Conservation (phyloP, 2,113 vertebrate genomes). For the Axis porcinus region DNA sequence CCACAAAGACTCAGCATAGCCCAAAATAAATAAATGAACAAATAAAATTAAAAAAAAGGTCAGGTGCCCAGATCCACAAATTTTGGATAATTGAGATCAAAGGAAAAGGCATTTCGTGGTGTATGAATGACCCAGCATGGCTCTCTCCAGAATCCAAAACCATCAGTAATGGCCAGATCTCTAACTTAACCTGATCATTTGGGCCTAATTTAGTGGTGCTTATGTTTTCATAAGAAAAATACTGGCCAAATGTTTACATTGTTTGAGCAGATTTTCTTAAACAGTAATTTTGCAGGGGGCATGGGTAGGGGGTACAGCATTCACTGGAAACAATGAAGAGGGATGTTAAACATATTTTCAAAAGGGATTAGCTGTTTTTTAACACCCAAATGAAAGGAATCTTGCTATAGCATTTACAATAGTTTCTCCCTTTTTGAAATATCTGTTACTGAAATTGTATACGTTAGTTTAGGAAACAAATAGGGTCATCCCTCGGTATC, state of each 20-base stretch:
- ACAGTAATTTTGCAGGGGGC: neutral
- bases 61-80: neutral
- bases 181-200: neutral
- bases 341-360: neutral
- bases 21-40: neutral
- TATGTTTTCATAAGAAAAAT: conserved; percentile 31
- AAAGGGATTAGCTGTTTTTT: neutral
- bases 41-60: neutral
- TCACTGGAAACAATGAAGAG: neutral
- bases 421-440: neutral
- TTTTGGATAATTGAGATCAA: neutral
- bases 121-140: neutral
- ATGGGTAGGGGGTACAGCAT: fast-evolving
- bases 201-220: neutral
- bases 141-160: neutral
- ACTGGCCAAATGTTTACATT: neutral
- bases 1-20: neutral
- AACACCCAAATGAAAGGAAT: neutral
- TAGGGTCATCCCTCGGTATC: neutral
- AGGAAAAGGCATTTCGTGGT: neutral
- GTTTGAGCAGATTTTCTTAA: conserved; percentile 25
- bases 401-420: neutral
- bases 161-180: neutral
- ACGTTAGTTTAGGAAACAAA: neutral
- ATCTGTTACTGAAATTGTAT: neutral